phyloP scores from a whole-genome alignment of 2,113 vertebrate genomes.

The Elanoides forficatus region DNA sequence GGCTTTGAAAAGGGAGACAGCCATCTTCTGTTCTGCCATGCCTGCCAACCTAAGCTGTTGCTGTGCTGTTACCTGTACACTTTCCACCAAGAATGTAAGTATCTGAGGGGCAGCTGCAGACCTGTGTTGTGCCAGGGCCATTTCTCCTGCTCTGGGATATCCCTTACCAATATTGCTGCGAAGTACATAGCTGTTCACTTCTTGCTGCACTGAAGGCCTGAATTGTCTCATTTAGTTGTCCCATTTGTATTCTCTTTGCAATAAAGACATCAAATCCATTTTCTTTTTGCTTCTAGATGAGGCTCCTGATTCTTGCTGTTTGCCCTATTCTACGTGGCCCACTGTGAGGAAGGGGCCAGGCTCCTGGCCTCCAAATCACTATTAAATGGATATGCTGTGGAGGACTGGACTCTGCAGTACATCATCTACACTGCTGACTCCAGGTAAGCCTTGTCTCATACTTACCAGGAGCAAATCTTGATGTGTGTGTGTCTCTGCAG shows the following conservation, averaged over 20 bases:
- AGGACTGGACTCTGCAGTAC: conserved; percentile 84
- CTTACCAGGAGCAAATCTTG: background rate
- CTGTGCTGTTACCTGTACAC: background rate
- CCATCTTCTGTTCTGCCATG: background rate
- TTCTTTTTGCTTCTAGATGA: conserved; percentile 65
- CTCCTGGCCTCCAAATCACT: conserved; percentile 86
- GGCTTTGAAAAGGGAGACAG: background rate
- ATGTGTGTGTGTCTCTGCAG: background rate
- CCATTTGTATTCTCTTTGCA: no score
- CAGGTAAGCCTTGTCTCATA: conserved; percentile 62
- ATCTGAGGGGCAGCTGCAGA: background rate
- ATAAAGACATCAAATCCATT: background rate
- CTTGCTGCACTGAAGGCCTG: background rate
- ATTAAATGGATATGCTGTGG: conserved; percentile 85
- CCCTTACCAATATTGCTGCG: background rate
- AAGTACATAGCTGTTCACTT: background rate
- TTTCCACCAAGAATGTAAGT: background rate
- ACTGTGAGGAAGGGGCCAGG: conserved; percentile 83
- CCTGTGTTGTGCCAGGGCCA: background rate
- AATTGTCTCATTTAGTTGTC: no score
- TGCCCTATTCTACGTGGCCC: conserved; percentile 32
- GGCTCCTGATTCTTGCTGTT: conserved; percentile 62
- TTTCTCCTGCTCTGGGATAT: background rate
- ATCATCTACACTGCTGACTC: conserved; percentile 89
- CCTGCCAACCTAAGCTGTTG: background rate